Evolutionary conservation across 2,888 invertebrate species (phyloP), one percentile per base, ranked within the genome.

Genomic region (Mesorhabditis sp.): DNA sequence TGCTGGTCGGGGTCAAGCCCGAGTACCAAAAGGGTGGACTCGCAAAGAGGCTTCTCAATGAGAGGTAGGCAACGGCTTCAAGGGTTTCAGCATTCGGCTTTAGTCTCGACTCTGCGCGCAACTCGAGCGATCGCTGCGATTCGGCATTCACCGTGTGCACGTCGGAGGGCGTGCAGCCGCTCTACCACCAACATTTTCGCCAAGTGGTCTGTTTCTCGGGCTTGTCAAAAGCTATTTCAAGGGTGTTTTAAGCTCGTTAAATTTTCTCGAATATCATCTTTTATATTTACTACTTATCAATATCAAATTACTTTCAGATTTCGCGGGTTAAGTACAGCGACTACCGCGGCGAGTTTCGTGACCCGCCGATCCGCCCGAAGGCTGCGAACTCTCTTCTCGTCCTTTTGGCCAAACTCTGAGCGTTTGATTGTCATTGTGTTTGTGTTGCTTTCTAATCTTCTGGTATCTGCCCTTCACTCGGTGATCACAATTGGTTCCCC

Each of bases 321-420:
- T 67, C 68, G 41, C 69, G 72, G 3, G 73, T 78, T 15, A 70
- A 71, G 6, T 78, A 78, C 69, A 68, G 70, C 61, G 66, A 69
- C 7, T 78, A 73, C 73, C 74, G 72, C 64, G 78, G 78, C 45
- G 66, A 67, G 42, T 75, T 75, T 62, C 70, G 69, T 3, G 62
- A 71, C 13, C 78, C 78, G 3, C 78, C 78, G 42, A 78, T 78
- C n/a, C 58, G n/a, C 7, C 58, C 58, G n/a, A 50, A 50, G n/a
- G n/a, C 7, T 50, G 58, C 58, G 10, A 50, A 10, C 7, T 50
- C 58, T 10, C n/a, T 50, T 10, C 58, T 13, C n/a, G 58, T 50
- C n/a, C 58, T 50, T 50, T n/a, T 50, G 58, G 58, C 58, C 58
- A 50, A 50, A 10, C 58, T 50, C 7, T 50, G 58, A 50, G n/a